Evolutionary conservation across 1,140 invertebrate species (phyloP).

Genomic region (Orussus abietinus): DNA sequence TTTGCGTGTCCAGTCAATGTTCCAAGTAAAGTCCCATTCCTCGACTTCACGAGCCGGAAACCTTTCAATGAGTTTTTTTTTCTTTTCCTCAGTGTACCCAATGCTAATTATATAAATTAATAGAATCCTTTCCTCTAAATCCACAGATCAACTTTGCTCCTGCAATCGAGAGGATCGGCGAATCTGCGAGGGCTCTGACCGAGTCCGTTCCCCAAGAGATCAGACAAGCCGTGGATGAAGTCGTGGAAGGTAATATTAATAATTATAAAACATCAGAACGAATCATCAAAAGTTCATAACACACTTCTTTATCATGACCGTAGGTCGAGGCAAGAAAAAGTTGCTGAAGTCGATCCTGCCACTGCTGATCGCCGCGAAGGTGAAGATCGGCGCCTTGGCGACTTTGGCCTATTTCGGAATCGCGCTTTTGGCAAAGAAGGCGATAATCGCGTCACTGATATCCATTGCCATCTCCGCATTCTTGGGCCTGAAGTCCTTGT

Average conservation of each 20-base stretch:
- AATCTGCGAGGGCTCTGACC: constrained; percentile 54
- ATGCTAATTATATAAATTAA: too few relatives aligned
- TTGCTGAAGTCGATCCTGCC: constrained; percentile 58
- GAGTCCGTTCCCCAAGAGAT: constrained; percentile 51
- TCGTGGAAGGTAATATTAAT: constrained; percentile 59
- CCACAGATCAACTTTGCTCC: constrained; percentile 53
- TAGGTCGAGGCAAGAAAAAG: constrained; percentile 64
- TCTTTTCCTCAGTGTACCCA: too few relatives aligned
- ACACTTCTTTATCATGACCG: not conserved
- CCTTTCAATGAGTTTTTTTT: too few relatives aligned
- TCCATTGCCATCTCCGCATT: constrained; percentile 62
- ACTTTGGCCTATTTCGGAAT: constrained; percentile 59
- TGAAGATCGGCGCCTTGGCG: constrained; percentile 58
- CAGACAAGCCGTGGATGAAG: constrained; percentile 55
- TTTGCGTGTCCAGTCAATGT: too few relatives aligned
- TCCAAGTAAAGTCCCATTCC: too few relatives aligned
- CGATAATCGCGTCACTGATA: constrained; percentile 59
- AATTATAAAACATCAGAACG: not conserved
- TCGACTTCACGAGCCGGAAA: too few relatives aligned
- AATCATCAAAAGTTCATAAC: not conserved
- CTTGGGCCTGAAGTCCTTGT: constrained; percentile 55
- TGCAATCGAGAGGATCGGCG: constrained; percentile 46
- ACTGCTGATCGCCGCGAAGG: constrained; percentile 58
- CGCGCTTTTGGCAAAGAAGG: constrained; percentile 64
- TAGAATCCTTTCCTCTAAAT: constrained; percentile 8